These are phyloP conservation scores for Globodera ellingtonae DNA, from an alignment of 1,140 invertebrate species.

Conservation along the genomic window DNA sequence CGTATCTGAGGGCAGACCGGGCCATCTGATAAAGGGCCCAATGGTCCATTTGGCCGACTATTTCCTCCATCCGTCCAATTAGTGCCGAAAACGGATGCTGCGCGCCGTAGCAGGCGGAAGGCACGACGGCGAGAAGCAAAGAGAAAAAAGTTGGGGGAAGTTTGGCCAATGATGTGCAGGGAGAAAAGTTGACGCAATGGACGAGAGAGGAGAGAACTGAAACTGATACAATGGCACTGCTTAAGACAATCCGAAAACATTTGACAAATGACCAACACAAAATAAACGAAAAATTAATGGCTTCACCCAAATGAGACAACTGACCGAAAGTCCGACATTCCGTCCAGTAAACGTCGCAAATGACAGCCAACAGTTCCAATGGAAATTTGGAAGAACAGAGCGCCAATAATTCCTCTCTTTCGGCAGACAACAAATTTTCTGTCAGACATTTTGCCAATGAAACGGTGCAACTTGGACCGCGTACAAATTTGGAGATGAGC, in stretches of 20 bases:
- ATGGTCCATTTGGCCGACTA: neutral
- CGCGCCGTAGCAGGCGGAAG: neutral
- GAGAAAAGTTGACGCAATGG: neutral
- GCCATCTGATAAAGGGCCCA: constrained; percentile 20
- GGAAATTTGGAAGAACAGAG: neutral
- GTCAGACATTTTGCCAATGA: neutral
- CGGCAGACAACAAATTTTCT: constrained; percentile 1
- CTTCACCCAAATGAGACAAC: neutral
- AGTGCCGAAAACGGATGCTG: constrained; percentile 9
- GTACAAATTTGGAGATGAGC: constrained; percentile 7
- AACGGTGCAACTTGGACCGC: neutral
- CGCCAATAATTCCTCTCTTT: neutral
- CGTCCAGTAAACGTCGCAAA: constrained; percentile 12
- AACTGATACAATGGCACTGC: neutral
- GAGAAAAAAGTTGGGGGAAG: constrained; percentile 15
- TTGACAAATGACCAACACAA: neutral
- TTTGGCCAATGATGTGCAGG: neutral
- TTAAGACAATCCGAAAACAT: neutral
- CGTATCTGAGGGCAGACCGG: constrained; percentile 19
- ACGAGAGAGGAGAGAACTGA: neutral
- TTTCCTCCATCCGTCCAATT: neutral
- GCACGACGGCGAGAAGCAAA: constrained; percentile 8
- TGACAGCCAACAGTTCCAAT: constrained; percentile 23
- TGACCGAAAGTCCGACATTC: constrained; percentile 16
- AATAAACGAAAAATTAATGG: too few species aligned